phyloP scores from a whole-genome alignment of 1,140 invertebrate species.

The Brachionus rotundiformis region DNA sequence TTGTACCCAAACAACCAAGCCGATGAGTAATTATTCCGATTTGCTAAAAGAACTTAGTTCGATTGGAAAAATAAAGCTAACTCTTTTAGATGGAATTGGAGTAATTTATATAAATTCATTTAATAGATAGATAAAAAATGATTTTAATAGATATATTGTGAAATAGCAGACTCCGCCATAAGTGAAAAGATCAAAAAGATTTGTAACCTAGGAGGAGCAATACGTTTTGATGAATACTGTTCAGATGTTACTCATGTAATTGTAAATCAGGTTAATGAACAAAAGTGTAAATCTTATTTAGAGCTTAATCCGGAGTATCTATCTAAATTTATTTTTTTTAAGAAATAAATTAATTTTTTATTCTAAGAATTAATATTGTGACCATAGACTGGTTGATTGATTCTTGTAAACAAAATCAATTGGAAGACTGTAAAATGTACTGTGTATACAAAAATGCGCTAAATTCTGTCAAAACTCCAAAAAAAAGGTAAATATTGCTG shows the following conservation, averaged over 20 bases:
- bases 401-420: slow-evolving; percentile 50
- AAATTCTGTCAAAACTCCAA: slow-evolving; percentile 45
- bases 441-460: slow-evolving; percentile 47
- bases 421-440: slow-evolving; percentile 48
- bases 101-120: not conserved
- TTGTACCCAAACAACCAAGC: not conserved
- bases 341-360: not conserved
- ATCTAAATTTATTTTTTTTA: not conserved
- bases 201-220: slow-evolving; percentile 42
- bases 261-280: slow-evolving; percentile 42
- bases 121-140: not conserved
- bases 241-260: slow-evolving; percentile 51
- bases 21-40: slow-evolving; percentile 39
- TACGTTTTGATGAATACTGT: slow-evolving; percentile 42
- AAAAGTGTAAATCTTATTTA: slow-evolving; percentile 40
- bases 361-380: slow-evolving; percentile 41
- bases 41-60: slow-evolving; percentile 13
- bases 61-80: slow-evolving; percentile 50
- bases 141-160: slow-evolving; percentile 46
- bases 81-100: slow-evolving; percentile 40
- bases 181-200: slow-evolving; percentile 48
- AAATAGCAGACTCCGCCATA: slow-evolving; percentile 7
- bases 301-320: slow-evolving; percentile 45
- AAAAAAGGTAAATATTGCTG: slow-evolving; percentile 3
- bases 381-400: slow-evolving; percentile 48